Conservation (phyloP, 2,113 vertebrate genomes). For the Uropsilus gracilis region DNA sequence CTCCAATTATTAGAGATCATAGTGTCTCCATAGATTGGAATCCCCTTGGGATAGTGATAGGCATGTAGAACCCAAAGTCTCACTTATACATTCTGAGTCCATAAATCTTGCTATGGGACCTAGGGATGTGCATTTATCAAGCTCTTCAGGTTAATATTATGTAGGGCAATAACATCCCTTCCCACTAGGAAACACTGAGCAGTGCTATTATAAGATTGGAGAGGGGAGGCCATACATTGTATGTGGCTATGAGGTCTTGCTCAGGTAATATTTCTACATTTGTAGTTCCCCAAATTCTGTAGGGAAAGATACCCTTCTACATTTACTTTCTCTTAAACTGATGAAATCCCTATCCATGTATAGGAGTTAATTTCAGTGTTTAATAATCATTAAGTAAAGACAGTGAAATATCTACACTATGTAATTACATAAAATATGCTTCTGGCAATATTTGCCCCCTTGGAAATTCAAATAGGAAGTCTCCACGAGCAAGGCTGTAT, state of each 20-base stretch:
- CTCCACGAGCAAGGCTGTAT: constrained; percentile 43
- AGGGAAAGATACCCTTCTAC: not conserved
- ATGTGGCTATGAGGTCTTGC: too few relatives aligned
- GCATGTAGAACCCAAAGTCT: not conserved
- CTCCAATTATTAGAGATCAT: not conserved
- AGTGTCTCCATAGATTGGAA: not conserved
- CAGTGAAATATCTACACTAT: constrained; percentile 61
- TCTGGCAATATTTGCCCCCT: constrained; percentile 76
- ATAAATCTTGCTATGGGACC: rapidly evolving
- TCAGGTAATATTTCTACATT: not conserved
- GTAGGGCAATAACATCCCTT: not conserved
- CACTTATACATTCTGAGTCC: not conserved
- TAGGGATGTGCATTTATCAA: not conserved
- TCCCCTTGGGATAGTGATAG: not conserved
- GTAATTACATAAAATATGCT: constrained; percentile 75
- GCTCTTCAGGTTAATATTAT: not conserved
- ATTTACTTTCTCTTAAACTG: constrained; percentile 45
- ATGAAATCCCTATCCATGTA: constrained; percentile 34
- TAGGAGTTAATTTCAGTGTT: constrained; percentile 67
- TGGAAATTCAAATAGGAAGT: constrained; percentile 70
- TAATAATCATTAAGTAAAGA: constrained; percentile 78
- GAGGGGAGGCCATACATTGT: not conserved
- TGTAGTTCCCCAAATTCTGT: not conserved
- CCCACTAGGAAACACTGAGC: not conserved
- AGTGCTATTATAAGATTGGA: not conserved